Evolutionary conservation across 2,113 vertebrate genomes (phyloP).

Genomic region (Diadophis punctatus): DNA sequence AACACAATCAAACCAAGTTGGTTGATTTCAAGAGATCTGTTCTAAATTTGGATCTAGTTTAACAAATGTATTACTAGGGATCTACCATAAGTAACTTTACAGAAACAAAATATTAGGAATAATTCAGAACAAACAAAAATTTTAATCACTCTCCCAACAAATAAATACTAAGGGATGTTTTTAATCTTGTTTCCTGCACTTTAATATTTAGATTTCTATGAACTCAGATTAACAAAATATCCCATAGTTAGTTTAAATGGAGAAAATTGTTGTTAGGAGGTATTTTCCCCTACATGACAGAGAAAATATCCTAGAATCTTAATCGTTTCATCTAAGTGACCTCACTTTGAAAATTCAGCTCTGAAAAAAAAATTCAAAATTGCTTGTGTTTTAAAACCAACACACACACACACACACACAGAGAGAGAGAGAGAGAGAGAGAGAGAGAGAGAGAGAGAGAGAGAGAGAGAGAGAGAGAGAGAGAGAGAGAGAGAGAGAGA

Average conservation of each 20-base stretch:
- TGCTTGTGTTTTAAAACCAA: constrained; percentile 38
- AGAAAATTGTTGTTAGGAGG: constrained; percentile 23
- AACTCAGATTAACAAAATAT: constrained; percentile 13
- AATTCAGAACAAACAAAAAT: background rate
- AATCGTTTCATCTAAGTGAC: constrained; percentile 45
- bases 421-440: no score
- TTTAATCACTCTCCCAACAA: background rate
- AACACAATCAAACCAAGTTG: no score
- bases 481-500: no score
- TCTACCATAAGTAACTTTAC: background rate
- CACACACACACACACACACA: no score
- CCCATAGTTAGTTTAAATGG: constrained; percentile 37
- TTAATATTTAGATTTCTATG: constrained; percentile 24
- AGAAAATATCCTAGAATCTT: constrained; percentile 34
- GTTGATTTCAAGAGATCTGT: background rate
- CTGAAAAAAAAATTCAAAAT: constrained; percentile 40
- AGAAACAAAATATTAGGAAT: background rate
- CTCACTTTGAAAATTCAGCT: constrained; percentile 46
- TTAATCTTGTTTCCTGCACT: background rate
- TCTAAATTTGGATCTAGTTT: background rate
- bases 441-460: no score
- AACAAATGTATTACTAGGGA: background rate
- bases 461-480: no score
- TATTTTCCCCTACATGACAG: constrained; percentile 28
- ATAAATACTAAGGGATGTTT: constrained; percentile 30